These are phyloP conservation scores for Bradypus variegatus DNA, from an alignment of 2,797 vertebrate genomes.

Conservation along the genomic window DNA sequence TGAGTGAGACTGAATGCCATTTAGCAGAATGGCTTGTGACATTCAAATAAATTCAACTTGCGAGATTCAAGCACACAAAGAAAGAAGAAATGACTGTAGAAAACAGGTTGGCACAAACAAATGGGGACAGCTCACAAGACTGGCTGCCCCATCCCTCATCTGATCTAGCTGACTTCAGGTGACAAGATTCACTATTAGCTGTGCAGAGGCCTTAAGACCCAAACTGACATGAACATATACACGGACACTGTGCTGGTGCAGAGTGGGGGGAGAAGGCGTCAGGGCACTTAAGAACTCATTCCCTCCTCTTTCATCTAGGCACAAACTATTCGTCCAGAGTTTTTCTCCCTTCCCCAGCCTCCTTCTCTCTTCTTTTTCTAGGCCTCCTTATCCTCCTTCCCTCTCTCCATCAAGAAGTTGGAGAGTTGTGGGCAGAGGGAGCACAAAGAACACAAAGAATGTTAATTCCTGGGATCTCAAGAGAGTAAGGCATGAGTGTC, in stretches of 20 bases:
- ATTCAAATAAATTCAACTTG: slow-evolving; percentile 51
- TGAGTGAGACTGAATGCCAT: slow-evolving; percentile 37
- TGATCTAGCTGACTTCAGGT: not conserved
- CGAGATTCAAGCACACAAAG: not conserved
- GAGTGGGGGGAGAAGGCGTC: not conserved
- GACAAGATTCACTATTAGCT: not conserved
- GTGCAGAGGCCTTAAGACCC: not conserved
- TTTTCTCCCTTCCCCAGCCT: not conserved
- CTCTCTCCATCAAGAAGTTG: not conserved
- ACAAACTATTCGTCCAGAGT: not conserved
- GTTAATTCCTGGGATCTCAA: not conserved
- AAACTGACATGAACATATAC: not conserved
- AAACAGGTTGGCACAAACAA: slow-evolving; percentile 18
- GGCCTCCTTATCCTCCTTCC: not conserved
- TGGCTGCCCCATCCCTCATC: not conserved
- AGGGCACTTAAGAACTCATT: not conserved
- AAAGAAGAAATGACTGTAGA: not conserved
- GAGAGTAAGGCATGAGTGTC: not conserved
- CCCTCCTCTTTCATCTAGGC: not conserved
- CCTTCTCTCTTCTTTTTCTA: not conserved
- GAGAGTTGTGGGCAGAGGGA: not conserved
- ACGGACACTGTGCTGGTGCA: no score
- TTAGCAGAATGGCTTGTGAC: slow-evolving; percentile 49
- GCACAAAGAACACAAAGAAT: not conserved
- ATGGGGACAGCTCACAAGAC: not conserved